Evolutionary conservation across 2,797 vertebrate species (phyloP).

Genomic region (Cirrhinus molitorella): DNA sequence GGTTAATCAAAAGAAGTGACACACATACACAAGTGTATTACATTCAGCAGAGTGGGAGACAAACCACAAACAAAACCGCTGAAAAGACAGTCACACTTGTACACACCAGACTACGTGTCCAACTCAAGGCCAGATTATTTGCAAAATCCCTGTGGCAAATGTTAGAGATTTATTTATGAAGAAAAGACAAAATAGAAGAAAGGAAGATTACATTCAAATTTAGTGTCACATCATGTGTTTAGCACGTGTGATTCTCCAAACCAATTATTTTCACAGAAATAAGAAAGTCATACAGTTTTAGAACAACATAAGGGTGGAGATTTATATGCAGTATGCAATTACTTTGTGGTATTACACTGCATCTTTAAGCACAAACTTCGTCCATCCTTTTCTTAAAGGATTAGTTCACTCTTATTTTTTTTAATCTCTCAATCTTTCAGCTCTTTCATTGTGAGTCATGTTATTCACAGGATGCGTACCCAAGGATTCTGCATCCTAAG

Average conservation of each 20-base stretch:
- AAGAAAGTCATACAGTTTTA: background rate
- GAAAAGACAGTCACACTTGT: constrained; percentile 19
- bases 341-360: no score
- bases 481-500: no score
- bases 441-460: no score
- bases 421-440: no score
- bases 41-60: constrained; percentile 73
- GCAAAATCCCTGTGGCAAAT: constrained; percentile 24
- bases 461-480: no score
- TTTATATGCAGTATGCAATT: no score
- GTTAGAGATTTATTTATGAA: background rate
- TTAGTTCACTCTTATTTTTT: no score
- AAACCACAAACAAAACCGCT: constrained; percentile 50
- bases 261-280: background rate
- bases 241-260: background rate
- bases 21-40: constrained; percentile 63
- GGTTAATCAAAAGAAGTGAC: constrained; percentile 14
- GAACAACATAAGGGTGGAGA: background rate
- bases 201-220: constrained; percentile 21
- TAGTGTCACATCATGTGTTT: background rate
- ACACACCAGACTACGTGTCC: constrained; percentile 39
- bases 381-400: no score
- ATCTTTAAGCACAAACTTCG: no score
- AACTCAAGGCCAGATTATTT: constrained; percentile 8
- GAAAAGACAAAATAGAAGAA: constrained; percentile 38